Evolutionary conservation across 2,888 invertebrate species (phyloP).

Genomic region (Conistra vaccinii): DNA sequence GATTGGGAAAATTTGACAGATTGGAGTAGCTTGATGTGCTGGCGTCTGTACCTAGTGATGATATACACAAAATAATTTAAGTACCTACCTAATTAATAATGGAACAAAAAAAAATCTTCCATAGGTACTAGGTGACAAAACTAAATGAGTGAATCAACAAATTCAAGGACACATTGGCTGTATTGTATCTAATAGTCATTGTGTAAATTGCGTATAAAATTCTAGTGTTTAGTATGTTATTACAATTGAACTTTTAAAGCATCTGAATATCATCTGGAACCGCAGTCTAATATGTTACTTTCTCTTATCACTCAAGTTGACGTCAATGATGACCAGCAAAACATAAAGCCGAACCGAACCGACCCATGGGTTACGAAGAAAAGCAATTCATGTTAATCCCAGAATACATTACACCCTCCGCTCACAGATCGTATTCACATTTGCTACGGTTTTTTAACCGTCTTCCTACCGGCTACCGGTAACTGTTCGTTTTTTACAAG

Average conservation of each 20-base stretch:
- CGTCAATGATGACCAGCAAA: conserved; percentile 48
- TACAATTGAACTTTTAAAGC: not conserved
- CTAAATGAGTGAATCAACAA: not conserved
- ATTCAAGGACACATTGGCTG: not conserved
- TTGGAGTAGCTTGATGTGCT: too few relatives aligned
- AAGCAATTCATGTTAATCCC: conserved; percentile 63
- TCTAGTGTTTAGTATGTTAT: too few relatives aligned
- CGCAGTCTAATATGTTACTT: not conserved
- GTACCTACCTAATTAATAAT: not conserved
- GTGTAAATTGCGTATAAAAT: not conserved
- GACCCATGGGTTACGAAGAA: conserved; percentile 42
- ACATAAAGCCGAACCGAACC: conserved; percentile 13
- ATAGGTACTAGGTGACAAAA: too few relatives aligned
- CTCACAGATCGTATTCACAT: conserved; percentile 53
- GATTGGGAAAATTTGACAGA: too few relatives aligned
- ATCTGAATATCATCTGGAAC: not conserved
- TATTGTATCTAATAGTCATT: not conserved
- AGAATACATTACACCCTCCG: conserved; percentile 62
- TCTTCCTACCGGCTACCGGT: conserved; percentile 57
- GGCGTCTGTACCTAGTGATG: too few relatives aligned
- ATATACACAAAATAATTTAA: not conserved
- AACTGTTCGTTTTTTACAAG: conserved; percentile 60
- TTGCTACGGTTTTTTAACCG: conserved; percentile 63
- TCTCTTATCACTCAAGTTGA: conserved; percentile 13
- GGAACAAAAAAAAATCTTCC: not conserved